Evolutionary conservation across 1,140 invertebrate genomes (phyloP).

Genomic region (Charaxes varanes): DNA sequence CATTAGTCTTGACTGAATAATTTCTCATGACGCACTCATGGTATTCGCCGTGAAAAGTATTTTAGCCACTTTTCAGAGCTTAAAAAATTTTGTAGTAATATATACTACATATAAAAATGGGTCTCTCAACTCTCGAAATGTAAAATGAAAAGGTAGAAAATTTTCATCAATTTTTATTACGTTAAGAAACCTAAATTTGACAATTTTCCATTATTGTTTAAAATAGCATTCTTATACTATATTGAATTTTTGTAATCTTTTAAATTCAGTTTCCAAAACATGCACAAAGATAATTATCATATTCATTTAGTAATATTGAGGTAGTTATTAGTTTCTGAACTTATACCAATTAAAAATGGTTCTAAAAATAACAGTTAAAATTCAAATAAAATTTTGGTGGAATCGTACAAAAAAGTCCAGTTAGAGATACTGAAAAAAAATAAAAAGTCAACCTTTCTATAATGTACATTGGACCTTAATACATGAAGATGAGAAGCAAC

Average conservation of each 20-base stretch:
- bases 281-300: conserved; percentile 71
- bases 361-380: conserved; percentile 64
- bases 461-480: conserved; percentile 47
- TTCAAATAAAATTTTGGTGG: conserved; percentile 50
- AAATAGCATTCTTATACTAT: conserved; percentile 67
- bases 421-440: conserved; percentile 25
- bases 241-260: conserved; percentile 55
- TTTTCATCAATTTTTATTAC: conserved; percentile 64
- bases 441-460: conserved; percentile 33
- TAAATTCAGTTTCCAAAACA: conserved; percentile 67
- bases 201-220: conserved; percentile 65
- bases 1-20: too few species aligned
- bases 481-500: conserved; percentile 43
- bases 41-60: too few species aligned
- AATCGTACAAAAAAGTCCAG: conserved; percentile 36
- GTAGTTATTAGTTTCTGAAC: conserved; percentile 73
- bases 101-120: too few species aligned
- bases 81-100: too few species aligned
- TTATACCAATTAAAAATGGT: conserved; percentile 70
- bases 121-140: background rate
- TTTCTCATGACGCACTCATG: too few species aligned
- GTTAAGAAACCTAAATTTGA: conserved; percentile 71
- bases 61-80: too few species aligned
- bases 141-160: conserved; percentile 27
- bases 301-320: conserved; percentile 72